A percentile compares a stretch with the other conserved stretches of the same genome.
Conservation (phyloP, 2,113 vertebrate genomes). For the Anser cygnoides region DNA sequence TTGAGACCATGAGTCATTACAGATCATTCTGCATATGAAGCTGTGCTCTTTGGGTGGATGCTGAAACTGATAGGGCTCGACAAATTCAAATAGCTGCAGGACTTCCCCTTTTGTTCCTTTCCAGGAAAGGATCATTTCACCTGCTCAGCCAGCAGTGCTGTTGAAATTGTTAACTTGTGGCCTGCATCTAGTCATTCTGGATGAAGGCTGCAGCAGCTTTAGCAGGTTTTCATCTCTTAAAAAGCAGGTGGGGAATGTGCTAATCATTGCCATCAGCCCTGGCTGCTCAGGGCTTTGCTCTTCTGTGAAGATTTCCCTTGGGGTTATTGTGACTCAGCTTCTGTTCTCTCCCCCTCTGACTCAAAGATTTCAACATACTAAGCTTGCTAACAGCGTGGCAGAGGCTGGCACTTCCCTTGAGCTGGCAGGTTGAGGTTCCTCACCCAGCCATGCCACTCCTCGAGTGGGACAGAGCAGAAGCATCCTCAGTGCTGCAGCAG, state of each 20-base stretch:
- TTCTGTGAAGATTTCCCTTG: not conserved
- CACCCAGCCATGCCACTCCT: not conserved
- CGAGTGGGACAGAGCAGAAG: not conserved
- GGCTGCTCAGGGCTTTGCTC: not conserved
- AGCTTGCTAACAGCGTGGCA: not conserved
- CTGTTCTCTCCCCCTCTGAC: not conserved
- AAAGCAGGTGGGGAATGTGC: not conserved
- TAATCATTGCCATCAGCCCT: not conserved
- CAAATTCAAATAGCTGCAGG: conserved; percentile 8
- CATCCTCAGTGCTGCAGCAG: not conserved
- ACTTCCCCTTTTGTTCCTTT: conserved; percentile 35
- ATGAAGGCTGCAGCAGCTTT: not conserved
- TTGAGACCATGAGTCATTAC: not conserved
- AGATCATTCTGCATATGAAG: not conserved
- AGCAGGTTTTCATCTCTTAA: not conserved
- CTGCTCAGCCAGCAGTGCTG: not conserved
- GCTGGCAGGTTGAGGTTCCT: not conserved
- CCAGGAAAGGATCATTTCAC: not conserved
- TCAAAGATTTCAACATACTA: not conserved
- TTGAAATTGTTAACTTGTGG: not conserved
- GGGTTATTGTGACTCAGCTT: conserved; percentile 13
- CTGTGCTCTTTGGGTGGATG: not conserved
- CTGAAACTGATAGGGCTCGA: not conserved
- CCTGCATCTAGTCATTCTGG: not conserved
- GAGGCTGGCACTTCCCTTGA: not conserved